Evolutionary conservation across 2,797 vertebrate species (phyloP).

Genomic region (Dromococcyx pavoninus): DNA sequence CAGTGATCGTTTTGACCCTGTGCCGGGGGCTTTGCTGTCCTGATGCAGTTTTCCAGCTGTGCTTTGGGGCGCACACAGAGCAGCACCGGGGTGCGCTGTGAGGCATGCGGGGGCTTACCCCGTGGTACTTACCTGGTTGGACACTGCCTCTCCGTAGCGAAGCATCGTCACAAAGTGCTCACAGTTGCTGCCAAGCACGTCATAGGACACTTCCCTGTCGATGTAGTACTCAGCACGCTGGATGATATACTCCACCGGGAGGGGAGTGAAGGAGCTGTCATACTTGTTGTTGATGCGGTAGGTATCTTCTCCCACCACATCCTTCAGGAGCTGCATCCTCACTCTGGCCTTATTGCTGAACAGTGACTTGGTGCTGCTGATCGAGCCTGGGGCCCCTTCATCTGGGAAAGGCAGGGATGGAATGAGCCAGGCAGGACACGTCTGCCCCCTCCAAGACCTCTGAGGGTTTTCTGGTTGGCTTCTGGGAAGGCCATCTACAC

Average conservation of each 20-base stretch:
- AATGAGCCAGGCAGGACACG: neutral
- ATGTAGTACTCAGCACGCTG: conserved; percentile 81
- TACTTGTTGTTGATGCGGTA: conserved; percentile 94
- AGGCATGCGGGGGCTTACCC: neutral
- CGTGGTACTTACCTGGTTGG: conserved; percentile 82
- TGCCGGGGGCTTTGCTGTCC: neutral
- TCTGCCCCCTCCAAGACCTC: neutral
- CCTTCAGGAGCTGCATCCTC: conserved; percentile 92
- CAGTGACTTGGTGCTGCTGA: conserved; percentile 86
- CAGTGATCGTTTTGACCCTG: neutral
- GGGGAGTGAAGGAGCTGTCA: conserved; percentile 80
- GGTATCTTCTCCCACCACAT: conserved; percentile 84
- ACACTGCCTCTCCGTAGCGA: conserved; percentile 88
- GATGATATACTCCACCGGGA: conserved; percentile 86
- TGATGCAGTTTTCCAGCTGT: neutral
- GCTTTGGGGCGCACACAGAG: neutral
- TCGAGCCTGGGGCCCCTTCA: conserved; percentile 77
- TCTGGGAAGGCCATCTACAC: neutral
- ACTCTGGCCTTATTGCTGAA: conserved; percentile 90
- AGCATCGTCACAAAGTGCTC: conserved; percentile 94
- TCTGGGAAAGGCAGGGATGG: conserved; percentile 61
- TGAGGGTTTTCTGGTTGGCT: neutral
- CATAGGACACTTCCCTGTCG: conserved; percentile 87
- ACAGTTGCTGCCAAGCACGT: conserved; percentile 89
- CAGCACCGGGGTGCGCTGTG: neutral